phyloP scores from a whole-genome alignment of 2,888 invertebrate species.

The Cryptus viduatorius region DNA sequence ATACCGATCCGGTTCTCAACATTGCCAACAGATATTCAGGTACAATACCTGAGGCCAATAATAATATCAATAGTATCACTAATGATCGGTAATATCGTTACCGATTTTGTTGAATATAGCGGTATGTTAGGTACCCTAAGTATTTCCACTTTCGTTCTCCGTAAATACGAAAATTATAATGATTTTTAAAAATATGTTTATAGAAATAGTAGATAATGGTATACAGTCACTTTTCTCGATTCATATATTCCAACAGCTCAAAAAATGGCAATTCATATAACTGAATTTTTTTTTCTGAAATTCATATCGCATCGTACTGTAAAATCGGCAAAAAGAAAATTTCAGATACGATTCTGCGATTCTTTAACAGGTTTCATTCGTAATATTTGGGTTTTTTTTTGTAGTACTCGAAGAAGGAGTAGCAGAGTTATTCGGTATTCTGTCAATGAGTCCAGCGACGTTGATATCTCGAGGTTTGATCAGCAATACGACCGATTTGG shows the following conservation, averaged over 20 bases:
- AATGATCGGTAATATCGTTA: too few species aligned
- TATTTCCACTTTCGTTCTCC: too few species aligned
- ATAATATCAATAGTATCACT: too few species aligned
- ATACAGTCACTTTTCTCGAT: too few species aligned
- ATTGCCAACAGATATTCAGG: constrained; percentile 81
- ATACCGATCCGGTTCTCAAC: constrained; percentile 77
- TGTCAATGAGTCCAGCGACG: constrained; percentile 80
- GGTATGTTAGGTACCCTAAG: too few species aligned
- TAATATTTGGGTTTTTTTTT: constrained; percentile 19
- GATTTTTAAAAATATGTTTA: too few species aligned
- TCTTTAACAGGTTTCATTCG: neutral
- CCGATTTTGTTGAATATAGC: too few species aligned
- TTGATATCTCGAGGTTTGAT: constrained; percentile 73
- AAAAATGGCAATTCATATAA: neutral
- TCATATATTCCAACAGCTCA: neutral
- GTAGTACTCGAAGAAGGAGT: constrained; percentile 79
- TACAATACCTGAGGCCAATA: constrained; percentile 49
- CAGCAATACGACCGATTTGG: constrained; percentile 70
- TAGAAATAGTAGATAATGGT: too few species aligned
- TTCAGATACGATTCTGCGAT: neutral
- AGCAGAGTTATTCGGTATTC: constrained; percentile 79
- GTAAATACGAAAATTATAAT: too few species aligned
- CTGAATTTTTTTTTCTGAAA: too few species aligned
- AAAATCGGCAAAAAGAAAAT: neutral
- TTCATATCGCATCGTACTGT: too few species aligned